phyloP scores from a whole-genome alignment of 2,888 invertebrate genomes.

The Mesopsocus fuscifrons region DNA sequence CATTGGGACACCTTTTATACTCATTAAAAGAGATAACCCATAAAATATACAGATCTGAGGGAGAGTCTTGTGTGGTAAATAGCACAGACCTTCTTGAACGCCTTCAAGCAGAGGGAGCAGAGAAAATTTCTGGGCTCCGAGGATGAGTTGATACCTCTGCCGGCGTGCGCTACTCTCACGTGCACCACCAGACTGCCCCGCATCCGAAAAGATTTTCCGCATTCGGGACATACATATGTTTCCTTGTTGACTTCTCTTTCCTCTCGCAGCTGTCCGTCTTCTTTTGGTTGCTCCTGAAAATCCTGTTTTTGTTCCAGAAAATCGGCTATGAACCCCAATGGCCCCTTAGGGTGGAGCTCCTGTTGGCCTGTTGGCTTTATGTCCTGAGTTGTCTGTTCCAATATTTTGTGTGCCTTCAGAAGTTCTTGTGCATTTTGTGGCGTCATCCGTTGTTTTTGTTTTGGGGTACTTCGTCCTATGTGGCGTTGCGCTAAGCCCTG shows the following conservation, averaged over 20 bases:
- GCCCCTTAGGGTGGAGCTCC: no score
- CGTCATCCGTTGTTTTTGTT: no score
- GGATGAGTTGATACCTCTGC: background rate
- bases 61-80: no score
- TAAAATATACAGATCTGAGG: background rate
- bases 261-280: conserved; percentile 27
- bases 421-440: no score
- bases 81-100: conserved; percentile 17
- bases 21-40: no score
- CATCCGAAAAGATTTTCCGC: conserved; percentile 64
- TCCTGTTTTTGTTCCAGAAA: conserved; percentile 6
- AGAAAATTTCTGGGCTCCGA: conserved; percentile 3
- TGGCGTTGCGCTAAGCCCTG: no score
- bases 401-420: no score
- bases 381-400: no score
- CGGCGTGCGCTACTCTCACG: conserved; percentile 49
- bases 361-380: no score
- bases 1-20: no score
- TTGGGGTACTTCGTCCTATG: no score
- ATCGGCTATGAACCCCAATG: conserved; percentile 8
- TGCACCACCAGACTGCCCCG: conserved; percentile 66
- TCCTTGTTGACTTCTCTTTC: no score
- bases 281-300: conserved; percentile 25
- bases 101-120: conserved; percentile 15
- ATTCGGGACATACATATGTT: conserved; percentile 67